phyloP scores from a whole-genome alignment of 2,797 vertebrate species.

The Rallus crepitans region DNA sequence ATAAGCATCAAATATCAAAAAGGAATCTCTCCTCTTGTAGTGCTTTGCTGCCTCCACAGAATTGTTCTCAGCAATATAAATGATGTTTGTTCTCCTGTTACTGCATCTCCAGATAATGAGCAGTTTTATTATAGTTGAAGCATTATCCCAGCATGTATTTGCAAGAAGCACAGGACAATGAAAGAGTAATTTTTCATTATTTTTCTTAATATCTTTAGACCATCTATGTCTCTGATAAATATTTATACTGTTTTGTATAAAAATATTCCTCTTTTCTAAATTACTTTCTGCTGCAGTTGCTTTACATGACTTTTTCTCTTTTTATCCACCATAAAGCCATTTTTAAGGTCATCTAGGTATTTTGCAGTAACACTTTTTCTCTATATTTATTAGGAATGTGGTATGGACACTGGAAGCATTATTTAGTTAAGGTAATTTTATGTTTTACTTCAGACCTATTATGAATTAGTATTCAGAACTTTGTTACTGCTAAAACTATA shows the following conservation, averaged over 20 bases:
- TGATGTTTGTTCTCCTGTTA: constrained; percentile 49
- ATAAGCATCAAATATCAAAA: constrained; percentile 34
- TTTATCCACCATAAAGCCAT: not conserved
- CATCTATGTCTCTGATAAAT: constrained; percentile 29
- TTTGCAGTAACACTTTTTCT: not conserved
- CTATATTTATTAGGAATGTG: not conserved
- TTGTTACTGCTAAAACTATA: not conserved
- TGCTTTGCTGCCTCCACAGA: not conserved
- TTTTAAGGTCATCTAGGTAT: not conserved
- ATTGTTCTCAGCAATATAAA: constrained; percentile 24
- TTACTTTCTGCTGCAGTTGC: not conserved
- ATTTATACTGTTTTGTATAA: constrained; percentile 14
- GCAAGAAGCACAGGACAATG: constrained; percentile 23
- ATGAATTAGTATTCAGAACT: not conserved
- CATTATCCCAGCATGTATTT: constrained; percentile 53
- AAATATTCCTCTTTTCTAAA: constrained; percentile 7
- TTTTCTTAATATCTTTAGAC: constrained; percentile 38
- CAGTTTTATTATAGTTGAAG: constrained; percentile 49
- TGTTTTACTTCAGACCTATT: not conserved
- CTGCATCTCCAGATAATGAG: constrained; percentile 57
- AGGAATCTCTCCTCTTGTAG: not conserved
- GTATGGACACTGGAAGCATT: not conserved
- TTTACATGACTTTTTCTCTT: not conserved
- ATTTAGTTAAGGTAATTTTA: not conserved
- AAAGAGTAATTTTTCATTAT: constrained; percentile 50